These are phyloP conservation scores for Falco rusticolus DNA, from an alignment of 2,797 vertebrate species.

Conservation along the genomic window DNA sequence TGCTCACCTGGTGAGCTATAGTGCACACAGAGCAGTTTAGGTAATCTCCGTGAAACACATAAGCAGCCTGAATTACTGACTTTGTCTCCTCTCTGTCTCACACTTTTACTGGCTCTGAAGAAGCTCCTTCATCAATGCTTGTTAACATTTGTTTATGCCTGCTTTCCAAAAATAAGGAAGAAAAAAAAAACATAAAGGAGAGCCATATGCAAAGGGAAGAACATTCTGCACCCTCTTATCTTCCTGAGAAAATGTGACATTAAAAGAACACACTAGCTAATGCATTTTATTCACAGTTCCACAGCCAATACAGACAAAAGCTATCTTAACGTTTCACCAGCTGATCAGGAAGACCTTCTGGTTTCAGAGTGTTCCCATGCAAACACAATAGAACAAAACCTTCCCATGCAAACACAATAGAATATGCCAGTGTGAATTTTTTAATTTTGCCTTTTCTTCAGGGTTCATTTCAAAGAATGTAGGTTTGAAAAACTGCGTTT, in stretches of 20 bases:
- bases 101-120: background rate
- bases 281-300: background rate
- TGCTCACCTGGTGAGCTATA: background rate
- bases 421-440: background rate
- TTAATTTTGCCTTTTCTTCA: background rate
- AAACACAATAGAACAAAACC: too few species aligned
- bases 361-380: background rate
- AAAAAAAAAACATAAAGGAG: background rate
- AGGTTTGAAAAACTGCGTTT: background rate
- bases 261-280: background rate
- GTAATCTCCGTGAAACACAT: background rate
- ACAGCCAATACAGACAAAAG: background rate
- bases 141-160: background rate
- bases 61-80: background rate
- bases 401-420: too few species aligned
- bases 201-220: background rate
- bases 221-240: background rate
- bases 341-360: background rate
- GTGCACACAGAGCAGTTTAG: background rate
- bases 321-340: background rate
- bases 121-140: background rate
- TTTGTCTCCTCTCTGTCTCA: background rate
- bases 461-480: background rate
- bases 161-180: background rate
- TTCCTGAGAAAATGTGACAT: background rate